Evolutionary conservation across 2,113 vertebrate genomes (phyloP).

Genomic region (Oncorhynchus clarkii): DNA sequence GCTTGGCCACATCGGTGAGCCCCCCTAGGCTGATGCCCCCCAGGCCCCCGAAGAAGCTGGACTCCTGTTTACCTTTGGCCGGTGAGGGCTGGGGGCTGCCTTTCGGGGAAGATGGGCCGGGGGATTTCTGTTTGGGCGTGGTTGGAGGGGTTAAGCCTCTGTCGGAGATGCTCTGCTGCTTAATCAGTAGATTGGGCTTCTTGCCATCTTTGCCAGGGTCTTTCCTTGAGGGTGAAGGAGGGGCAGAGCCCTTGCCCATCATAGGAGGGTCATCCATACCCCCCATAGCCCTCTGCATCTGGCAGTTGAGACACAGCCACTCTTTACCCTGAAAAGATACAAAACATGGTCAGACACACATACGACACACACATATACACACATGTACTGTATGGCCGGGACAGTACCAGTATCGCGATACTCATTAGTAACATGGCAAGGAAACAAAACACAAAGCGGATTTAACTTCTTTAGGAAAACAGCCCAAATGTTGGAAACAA

Average conservation of each 20-base stretch:
- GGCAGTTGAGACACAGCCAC: conserved; percentile 98
- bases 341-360: conserved; percentile 25
- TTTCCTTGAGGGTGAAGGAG: conserved; percentile 70
- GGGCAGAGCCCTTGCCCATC: conserved; percentile 62
- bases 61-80: conserved; percentile 77
- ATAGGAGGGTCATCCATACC: conserved; percentile 81
- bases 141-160: conserved; percentile 71
- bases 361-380: not conserved
- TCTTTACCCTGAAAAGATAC: conserved; percentile 81
- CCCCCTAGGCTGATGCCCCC: conserved; percentile 73
- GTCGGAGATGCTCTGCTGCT: conserved; percentile 78
- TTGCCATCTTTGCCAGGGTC: conserved; percentile 74
- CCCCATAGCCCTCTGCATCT: conserved; percentile 93
- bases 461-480: too few relatives aligned
- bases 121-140: conserved; percentile 67
- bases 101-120: conserved; percentile 58
- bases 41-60: conserved; percentile 75
- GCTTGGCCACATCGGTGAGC: conserved; percentile 66
- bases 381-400: not conserved
- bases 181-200: conserved; percentile 73
- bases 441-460: too few relatives aligned
- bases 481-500: too few relatives aligned
- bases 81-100: conserved; percentile 72
- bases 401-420: too few relatives aligned
- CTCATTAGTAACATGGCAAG: too few relatives aligned